Evolutionary conservation across 2,113 vertebrate genomes (phyloP).

Genomic region (Dromas ardeola): DNA sequence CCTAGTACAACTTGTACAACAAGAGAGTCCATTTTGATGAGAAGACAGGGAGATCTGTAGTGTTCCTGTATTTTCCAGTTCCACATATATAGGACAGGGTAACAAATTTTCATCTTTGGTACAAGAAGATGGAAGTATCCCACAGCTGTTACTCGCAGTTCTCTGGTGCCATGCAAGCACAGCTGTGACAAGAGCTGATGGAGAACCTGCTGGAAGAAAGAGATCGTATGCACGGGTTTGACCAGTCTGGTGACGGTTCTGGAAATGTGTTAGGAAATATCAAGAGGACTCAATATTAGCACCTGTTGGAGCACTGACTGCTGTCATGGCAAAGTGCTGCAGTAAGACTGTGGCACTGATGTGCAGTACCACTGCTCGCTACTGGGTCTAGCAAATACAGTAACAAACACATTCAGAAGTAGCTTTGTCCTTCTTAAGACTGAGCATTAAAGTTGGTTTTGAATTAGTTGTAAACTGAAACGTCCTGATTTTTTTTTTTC

Average conservation of each 20-base stretch:
- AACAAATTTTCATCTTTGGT: background rate
- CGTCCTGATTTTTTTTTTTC: background rate
- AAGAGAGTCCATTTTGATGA: background rate
- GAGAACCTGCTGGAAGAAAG: background rate
- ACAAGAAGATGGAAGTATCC: background rate
- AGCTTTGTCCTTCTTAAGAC: background rate
- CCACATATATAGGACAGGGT: background rate
- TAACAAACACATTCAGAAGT: background rate
- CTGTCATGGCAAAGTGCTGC: background rate
- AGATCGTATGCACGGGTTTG: background rate
- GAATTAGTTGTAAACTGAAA: background rate
- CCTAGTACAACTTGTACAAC: background rate
- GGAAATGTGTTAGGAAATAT: background rate
- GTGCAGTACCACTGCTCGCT: background rate
- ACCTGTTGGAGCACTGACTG: background rate
- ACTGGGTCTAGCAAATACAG: background rate
- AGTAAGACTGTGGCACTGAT: background rate
- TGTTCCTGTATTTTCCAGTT: background rate
- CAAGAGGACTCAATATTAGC: background rate
- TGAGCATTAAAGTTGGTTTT: background rate
- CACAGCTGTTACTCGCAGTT: rapidly evolving
- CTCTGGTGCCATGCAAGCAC: background rate
- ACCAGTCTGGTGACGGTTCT: background rate
- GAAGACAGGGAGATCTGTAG: background rate
- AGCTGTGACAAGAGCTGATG: background rate